Conservation (phyloP, 2,888 invertebrate genomes). For the Amphipoea lucens region DNA sequence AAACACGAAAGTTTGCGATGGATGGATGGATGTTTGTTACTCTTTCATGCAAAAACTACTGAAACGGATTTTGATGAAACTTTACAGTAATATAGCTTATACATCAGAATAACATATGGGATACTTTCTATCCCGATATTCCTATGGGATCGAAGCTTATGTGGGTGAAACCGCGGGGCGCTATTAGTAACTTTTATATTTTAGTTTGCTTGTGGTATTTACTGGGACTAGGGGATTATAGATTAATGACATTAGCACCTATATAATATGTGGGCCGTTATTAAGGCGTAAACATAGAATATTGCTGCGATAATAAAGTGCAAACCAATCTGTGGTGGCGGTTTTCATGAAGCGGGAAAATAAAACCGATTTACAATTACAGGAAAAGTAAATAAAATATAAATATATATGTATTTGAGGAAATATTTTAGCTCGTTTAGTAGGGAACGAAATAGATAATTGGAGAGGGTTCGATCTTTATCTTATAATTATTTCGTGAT, state of each 20-base stretch:
- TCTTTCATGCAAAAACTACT: background rate
- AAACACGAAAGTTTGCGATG: background rate
- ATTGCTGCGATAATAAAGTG: conserved; percentile 55
- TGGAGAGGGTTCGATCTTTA: conserved; percentile 7
- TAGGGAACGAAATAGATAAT: conserved; percentile 19
- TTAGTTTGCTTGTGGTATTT: conserved; percentile 62
- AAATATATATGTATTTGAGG: conserved; percentile 14
- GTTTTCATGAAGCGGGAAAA: conserved; percentile 42
- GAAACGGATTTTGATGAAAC: background rate
- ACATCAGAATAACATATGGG: background rate
- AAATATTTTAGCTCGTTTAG: conserved; percentile 12
- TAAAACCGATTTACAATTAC: conserved; percentile 47
- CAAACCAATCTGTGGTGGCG: conserved; percentile 30
- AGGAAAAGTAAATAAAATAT: conserved; percentile 21
- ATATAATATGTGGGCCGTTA: conserved; percentile 52
- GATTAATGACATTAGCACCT: conserved; percentile 52
- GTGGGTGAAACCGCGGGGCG: background rate
- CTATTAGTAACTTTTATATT: conserved; percentile 36
- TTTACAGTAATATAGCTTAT: too few species aligned
- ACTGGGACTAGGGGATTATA: conserved; percentile 56
- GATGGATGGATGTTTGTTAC: background rate
- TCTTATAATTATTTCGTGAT: background rate
- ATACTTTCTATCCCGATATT: background rate
- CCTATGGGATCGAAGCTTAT: background rate
- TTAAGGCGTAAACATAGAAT: conserved; percentile 58